These are phyloP conservation scores for Geopemphigus sp. DNA, from an alignment of 1,140 invertebrate species.

Conservation along the genomic window DNA sequence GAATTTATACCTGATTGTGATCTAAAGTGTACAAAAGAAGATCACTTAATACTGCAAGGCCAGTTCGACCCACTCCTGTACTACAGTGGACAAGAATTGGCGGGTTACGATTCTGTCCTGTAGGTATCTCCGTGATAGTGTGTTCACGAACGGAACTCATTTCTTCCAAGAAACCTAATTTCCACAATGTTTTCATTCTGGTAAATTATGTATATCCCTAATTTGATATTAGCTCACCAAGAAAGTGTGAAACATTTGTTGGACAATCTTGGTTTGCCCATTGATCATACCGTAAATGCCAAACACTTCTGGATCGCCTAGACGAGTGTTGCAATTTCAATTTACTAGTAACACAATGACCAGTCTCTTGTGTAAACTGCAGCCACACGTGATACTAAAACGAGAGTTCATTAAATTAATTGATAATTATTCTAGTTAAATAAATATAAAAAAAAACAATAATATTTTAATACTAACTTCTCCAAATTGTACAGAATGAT, in stretches of 20 bases:
- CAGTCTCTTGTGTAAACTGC: slow-evolving; percentile 64
- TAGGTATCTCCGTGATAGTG: slow-evolving; percentile 65
- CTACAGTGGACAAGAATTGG: slow-evolving; percentile 71
- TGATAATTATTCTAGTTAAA: neutral
- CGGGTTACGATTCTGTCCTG: slow-evolving; percentile 67
- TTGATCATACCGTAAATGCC: slow-evolving; percentile 78
- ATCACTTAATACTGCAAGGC: slow-evolving; percentile 75
- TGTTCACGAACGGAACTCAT: slow-evolving; percentile 77
- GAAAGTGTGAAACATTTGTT: slow-evolving; percentile 64
- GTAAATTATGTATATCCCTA: neutral
- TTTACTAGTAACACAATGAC: slow-evolving; percentile 63
- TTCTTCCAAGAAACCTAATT: slow-evolving; percentile 75
- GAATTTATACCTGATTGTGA: slow-evolving; percentile 71
- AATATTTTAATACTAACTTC: slow-evolving; percentile 57
- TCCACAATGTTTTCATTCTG: slow-evolving; percentile 8
- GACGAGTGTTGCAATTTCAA: slow-evolving; percentile 61
- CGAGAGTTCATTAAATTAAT: slow-evolving; percentile 22
- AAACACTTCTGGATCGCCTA: slow-evolving; percentile 65
- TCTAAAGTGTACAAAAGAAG: slow-evolving; percentile 80
- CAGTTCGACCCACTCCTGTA: slow-evolving; percentile 69
- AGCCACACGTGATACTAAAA: slow-evolving; percentile 69
- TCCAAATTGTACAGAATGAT: slow-evolving; percentile 60
- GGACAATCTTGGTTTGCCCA: slow-evolving; percentile 73
- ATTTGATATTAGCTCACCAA: slow-evolving; percentile 58
- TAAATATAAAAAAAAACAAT: too few species aligned